phyloP scores from a whole-genome alignment of 1,140 invertebrate genomes.

The Hypothenemus hampei region DNA sequence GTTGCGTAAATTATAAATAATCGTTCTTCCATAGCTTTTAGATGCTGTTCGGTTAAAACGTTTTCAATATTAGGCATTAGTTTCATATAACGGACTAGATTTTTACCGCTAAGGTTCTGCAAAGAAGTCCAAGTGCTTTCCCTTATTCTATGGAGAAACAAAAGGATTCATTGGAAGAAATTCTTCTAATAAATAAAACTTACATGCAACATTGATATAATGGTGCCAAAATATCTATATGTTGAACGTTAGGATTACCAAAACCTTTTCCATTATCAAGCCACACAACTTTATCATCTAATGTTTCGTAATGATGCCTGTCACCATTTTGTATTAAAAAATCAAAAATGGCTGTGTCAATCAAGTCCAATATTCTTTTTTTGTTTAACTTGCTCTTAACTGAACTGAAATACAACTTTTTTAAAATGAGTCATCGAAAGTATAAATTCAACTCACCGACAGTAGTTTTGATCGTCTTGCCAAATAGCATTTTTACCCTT shows the following conservation, averaged over 20 bases:
- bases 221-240: constrained; percentile 81
- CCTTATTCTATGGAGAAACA: constrained; percentile 53
- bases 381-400: constrained; percentile 51
- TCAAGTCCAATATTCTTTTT: constrained; percentile 72
- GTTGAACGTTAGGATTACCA: constrained; percentile 78
- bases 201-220: constrained; percentile 88
- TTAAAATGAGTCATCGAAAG: neutral
- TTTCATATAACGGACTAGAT: constrained; percentile 54
- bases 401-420: constrained; percentile 44
- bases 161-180: no score
- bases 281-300: constrained; percentile 70
- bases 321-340: constrained; percentile 94
- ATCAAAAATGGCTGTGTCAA: constrained; percentile 87
- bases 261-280: constrained; percentile 94
- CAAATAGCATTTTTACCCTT: constrained; percentile 68
- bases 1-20: constrained; percentile 66
- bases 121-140: constrained; percentile 65
- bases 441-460: constrained; percentile 54
- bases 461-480: constrained; percentile 75
- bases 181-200: constrained; percentile 43
- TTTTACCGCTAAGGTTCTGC: constrained; percentile 60
- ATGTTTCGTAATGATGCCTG: constrained; percentile 84
- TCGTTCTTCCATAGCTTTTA: constrained; percentile 73
- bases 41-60: constrained; percentile 68
- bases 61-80: constrained; percentile 53